Evolutionary conservation across 2,113 vertebrate genomes (phyloP).

Genomic region (Orientallactaga bullata): DNA sequence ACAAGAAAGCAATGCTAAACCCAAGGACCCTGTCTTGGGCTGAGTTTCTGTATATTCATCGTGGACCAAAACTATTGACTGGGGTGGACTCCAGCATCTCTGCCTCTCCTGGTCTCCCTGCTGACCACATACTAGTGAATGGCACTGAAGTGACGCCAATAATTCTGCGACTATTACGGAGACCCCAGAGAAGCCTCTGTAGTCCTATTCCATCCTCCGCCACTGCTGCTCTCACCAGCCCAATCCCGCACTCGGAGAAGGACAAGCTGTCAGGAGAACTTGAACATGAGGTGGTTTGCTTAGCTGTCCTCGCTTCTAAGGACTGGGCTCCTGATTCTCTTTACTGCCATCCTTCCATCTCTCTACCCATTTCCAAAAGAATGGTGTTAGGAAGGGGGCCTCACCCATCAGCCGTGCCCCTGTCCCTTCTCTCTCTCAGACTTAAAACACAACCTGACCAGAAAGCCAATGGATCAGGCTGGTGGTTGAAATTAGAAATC

Average conservation of each 20-base stretch:
- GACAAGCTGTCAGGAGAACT: neutral
- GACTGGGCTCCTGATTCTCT: neutral
- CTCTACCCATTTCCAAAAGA: neutral
- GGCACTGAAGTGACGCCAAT: neutral
- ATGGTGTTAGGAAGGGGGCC: neutral
- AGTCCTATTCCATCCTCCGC: too few species aligned
- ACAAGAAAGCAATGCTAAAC: neutral
- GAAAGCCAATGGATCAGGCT: neutral
- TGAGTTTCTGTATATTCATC: neutral
- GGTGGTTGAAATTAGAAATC: neutral
- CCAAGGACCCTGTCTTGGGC: neutral
- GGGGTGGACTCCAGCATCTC: neutral
- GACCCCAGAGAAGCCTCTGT: neutral
- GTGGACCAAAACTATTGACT: neutral
- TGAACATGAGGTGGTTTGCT: neutral
- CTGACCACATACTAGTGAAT: neutral
- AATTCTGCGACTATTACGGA: neutral
- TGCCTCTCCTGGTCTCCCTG: neutral
- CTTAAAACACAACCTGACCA: neutral
- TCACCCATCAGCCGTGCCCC: neutral
- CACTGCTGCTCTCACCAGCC: neutral
- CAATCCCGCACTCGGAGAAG: neutral
- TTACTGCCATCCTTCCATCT: neutral
- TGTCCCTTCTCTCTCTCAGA: neutral
- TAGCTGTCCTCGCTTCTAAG: rapidly evolving